These are phyloP conservation scores for Aythya baeri DNA, from an alignment of 2,113 vertebrate species.

Conservation along the genomic window DNA sequence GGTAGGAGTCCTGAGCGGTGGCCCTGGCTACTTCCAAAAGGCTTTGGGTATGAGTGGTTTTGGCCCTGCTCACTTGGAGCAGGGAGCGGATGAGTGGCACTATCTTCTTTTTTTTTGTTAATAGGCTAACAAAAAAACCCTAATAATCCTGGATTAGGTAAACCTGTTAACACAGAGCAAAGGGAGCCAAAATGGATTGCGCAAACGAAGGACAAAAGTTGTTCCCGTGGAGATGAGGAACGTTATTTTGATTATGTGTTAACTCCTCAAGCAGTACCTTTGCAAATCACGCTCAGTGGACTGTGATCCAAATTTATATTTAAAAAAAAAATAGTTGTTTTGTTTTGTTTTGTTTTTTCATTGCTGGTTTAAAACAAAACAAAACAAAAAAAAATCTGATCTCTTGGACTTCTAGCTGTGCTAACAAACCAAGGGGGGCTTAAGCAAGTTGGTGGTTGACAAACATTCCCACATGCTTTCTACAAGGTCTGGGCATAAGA, in stretches of 20 bases:
- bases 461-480: slow-evolving; percentile 1
- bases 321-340: too few species aligned
- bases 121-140: background rate
- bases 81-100: too few species aligned
- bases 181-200: background rate
- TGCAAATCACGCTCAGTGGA: background rate
- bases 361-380: background rate
- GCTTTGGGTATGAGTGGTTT: background rate
- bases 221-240: background rate
- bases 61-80: background rate
- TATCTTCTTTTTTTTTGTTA: background rate
- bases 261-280: background rate
- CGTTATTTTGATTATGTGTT: background rate
- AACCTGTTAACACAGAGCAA: background rate
- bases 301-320: too few species aligned
- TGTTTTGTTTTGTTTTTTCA: too few species aligned
- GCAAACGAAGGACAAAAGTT: background rate
- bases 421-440: slow-evolving; percentile 31
- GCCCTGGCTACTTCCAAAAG: background rate
- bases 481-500: background rate
- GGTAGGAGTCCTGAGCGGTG: background rate
- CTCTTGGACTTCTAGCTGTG: background rate
- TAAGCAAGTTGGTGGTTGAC: slow-evolving; percentile 12
- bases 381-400: background rate
- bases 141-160: background rate